phyloP scores from a whole-genome alignment of 2,888 invertebrate genomes.

The Augiades crinisus region DNA sequence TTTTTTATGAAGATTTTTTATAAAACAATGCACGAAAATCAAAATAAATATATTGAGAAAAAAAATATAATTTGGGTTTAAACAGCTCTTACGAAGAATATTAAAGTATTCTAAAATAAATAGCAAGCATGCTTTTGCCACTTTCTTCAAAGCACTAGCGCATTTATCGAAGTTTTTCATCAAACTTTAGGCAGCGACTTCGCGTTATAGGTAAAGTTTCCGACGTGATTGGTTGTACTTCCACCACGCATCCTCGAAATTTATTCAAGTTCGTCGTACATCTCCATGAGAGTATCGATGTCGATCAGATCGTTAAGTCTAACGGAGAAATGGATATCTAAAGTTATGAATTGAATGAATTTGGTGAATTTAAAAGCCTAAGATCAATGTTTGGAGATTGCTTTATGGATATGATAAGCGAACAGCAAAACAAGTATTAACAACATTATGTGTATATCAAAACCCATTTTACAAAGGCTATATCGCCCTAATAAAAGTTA shows the following conservation, averaged over 20 bases:
- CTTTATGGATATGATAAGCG: neutral
- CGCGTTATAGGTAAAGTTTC: slow-evolving; percentile 37
- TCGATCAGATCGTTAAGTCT: neutral
- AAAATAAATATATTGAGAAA: no score
- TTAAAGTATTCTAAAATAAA: slow-evolving; percentile 13
- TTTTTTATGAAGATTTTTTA: no score
- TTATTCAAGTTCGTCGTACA: slow-evolving; percentile 18
- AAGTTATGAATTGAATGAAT: neutral
- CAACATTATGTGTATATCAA: no score
- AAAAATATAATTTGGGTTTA: neutral
- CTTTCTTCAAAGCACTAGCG: slow-evolving; percentile 24
- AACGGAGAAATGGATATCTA: slow-evolving; percentile 7
- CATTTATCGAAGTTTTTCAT: slow-evolving; percentile 43
- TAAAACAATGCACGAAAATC: no score
- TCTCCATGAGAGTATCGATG: slow-evolving; percentile 2
- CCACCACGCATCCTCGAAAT: slow-evolving; percentile 19
- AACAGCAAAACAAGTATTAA: neutral
- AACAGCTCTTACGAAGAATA: neutral
- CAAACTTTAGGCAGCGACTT: slow-evolving; percentile 35
- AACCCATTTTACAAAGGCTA: no score
- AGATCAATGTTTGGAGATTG: neutral
- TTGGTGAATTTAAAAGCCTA: neutral
- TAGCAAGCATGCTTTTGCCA: slow-evolving; percentile 8
- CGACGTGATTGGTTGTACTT: slow-evolving; percentile 34
- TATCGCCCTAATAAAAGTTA: no score